A percentile compares a stretch with the other conserved stretches of the same genome.
Conservation (phyloP, 2,113 vertebrate species). For the Orcinus orca region DNA sequence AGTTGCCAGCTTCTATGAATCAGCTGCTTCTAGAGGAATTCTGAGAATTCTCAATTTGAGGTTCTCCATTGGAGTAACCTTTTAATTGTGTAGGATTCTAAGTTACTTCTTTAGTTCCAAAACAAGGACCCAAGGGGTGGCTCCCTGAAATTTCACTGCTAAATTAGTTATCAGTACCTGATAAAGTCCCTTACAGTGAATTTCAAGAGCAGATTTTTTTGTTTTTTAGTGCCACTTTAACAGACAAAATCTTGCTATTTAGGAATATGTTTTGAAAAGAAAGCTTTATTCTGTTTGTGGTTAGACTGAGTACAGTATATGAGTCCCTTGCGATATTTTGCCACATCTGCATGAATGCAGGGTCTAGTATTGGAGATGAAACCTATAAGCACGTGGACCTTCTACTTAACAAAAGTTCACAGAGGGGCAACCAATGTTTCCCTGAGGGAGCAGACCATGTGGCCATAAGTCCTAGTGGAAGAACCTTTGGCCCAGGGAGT, state of each 20-base stretch:
- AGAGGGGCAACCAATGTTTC: background rate
- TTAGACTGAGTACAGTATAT: background rate
- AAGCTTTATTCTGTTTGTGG: background rate
- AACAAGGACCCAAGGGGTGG: background rate
- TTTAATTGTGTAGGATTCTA: background rate
- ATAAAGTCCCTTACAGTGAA: background rate
- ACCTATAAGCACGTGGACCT: background rate
- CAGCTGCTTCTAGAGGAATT: background rate
- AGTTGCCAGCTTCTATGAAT: background rate
- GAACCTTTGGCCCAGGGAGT: background rate
- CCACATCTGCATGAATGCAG: background rate
- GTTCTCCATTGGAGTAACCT: background rate
- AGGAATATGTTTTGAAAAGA: background rate
- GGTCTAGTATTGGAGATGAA: background rate
- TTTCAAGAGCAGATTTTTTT: background rate
- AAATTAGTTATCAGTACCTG: background rate
- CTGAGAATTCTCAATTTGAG: background rate
- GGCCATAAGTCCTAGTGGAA: background rate
- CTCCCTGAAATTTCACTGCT: background rate
- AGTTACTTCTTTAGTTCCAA: background rate
- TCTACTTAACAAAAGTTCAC: background rate
- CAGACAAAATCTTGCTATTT: background rate
- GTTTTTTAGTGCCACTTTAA: background rate
- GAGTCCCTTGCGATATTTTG: background rate
- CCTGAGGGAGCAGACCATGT: background rate